Evolutionary conservation across 2,888 invertebrate species (phyloP), one percentile per base, ranked within the genome.

Genomic region (Tortrix viridana): DNA sequence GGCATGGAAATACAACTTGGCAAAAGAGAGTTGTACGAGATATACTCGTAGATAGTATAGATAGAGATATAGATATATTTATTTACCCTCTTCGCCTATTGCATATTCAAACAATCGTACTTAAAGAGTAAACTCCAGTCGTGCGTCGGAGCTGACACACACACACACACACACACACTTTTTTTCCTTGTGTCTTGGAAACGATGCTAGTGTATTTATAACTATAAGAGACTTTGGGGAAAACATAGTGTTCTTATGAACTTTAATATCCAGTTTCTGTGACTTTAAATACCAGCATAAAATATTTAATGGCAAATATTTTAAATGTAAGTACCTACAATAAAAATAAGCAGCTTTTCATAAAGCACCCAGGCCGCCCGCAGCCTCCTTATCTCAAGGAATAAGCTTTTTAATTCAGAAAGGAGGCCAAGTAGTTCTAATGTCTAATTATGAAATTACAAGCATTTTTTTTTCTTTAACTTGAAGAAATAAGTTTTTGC

Each of bases 331-430:
- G 12, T 12, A 38, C 7, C n/a, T n/a, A n/a, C n/a, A n/a, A 41
- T 23, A 22, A 37, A 55, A 55, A 41, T 49, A 61, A 43, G 3
- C 53, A 9, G 48, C 43, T 43, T 43, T 26, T 50, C 55, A 56
- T 56, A 50, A 50, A 55, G 22, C 50, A 12, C 23, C 41, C 41
- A 44, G 50, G 55, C 60, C 32, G 48, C 44, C 54, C 49, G 53
- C 22, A 41, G 16, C 22, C 43, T 32, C 55, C 43, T 61, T 55
- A 55, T 61, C 61, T 61, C 43, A 37, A 55, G 56, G 37, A 61
- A 60, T 49, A 48, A 50, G 61, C 44, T 56, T 62, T 26, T 37
- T 50, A 44, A 62, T 62, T 56, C 43, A 62, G 56, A 61, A 56
- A 37, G 41, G 61, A 38, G 50, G 61, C 12, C 50, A 46, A 37